Percentiles rank a stretch among this genome's conserved stretches.
Evolutionary conservation across 2,113 vertebrate species (phyloP).

Genomic region (Gulo gulo): DNA sequence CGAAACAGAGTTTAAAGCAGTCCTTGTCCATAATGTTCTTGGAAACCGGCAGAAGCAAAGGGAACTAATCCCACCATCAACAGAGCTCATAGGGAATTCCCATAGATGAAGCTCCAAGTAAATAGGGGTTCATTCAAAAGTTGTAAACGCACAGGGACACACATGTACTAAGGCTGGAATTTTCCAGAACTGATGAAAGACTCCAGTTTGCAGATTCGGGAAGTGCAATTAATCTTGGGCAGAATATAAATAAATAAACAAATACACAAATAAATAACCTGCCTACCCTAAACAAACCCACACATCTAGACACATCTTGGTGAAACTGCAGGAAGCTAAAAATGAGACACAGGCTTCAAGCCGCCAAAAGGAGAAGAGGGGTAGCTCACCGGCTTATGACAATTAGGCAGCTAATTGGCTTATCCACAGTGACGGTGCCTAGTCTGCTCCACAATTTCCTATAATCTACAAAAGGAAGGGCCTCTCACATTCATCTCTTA

Average conservation of each 20-base stretch:
- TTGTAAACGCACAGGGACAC: not conserved
- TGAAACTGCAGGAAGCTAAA: not conserved
- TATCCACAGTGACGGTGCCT: rapidly evolving
- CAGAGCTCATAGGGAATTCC: not conserved
- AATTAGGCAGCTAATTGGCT: not conserved
- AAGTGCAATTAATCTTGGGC: not conserved
- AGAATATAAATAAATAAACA: not conserved
- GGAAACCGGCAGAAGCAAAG: not conserved
- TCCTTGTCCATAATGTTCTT: not conserved
- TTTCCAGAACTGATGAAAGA: not conserved
- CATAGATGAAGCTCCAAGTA: not conserved
- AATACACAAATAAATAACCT: not conserved
- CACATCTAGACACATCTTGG: too few relatives aligned
- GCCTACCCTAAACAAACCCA: not conserved
- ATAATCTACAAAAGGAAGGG: too few relatives aligned
- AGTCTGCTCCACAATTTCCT: not conserved
- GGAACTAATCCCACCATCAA: not conserved
- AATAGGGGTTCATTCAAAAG: not conserved
- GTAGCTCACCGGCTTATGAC: not conserved
- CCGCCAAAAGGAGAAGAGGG: not conserved
- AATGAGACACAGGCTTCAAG: not conserved
- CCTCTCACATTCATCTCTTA: too few relatives aligned
- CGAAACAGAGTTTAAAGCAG: too few relatives aligned
- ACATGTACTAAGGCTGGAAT: not conserved
- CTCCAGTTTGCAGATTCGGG: not conserved